Evolutionary conservation across 1,140 invertebrate genomes (phyloP), one percentile per base, ranked within the genome.

Genomic region (Druon quercuslanigerum): DNA sequence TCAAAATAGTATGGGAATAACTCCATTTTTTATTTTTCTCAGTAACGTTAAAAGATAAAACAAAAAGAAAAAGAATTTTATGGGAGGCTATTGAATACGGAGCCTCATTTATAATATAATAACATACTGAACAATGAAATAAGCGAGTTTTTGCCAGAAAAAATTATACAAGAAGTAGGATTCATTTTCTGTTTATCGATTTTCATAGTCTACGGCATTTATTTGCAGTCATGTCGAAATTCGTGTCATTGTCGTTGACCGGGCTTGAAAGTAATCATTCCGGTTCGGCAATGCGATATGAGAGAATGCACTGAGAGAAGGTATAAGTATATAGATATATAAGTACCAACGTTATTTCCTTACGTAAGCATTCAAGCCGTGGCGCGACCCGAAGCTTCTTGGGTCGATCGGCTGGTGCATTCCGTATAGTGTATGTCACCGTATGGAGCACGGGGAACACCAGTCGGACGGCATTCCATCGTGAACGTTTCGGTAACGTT

Each of bases 391-490:
- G 83, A 84, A 83, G 86, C 83, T 87, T 82, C 40, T 8, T 1
- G 9, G 80, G 80, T 77, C 78, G 76, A 73, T 80, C 60, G 79
- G 33, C 50, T 46, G 40, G 56, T 81, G 80, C 84, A 82, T 87
- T 89, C 87, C 85, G 85, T 88, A 25, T 25, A 25, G 20, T 25
- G 20, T 25, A 85, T 88, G 88, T 89, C 88, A 89, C 87, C 85
- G 83, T 84, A 84, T 84, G 81, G 83, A 82, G 84, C 79, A 81
- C 81, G 83, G 82, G 78, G 82, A 83, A 82, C 87, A 88, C 88
- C 87, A 87, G 87, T 88, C 87, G 76, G 84, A 88, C 87, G 84
- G 86, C 87, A 89, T 89, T 89, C 88, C 88, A 88, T 86, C 87
- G 87, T 88, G 88, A 89, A 88, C 87, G 87, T 89, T 89, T 89